Percentiles rank a stretch among this genome's conserved stretches.
Evolutionary conservation across 1,140 invertebrate species (phyloP).

Genomic region (Polypedilum pembai): DNA sequence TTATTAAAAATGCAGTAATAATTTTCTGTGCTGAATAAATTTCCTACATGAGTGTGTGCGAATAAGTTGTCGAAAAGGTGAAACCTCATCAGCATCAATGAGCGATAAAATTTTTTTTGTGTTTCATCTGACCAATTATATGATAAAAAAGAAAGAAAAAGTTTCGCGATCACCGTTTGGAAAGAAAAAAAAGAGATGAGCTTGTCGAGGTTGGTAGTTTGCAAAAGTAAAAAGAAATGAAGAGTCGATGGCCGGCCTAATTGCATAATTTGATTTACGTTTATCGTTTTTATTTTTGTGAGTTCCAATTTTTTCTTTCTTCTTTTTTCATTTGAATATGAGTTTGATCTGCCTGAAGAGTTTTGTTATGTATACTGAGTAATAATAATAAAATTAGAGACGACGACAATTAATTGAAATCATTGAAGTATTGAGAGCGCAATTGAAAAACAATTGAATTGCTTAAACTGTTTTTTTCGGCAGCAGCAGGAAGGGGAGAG

Average conservation of each 20-base stretch:
- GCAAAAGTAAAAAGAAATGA: neutral
- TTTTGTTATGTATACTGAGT: neutral
- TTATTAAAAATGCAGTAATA: constrained; percentile 19
- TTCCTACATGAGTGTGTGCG: neutral
- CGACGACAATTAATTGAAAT: constrained; percentile 17
- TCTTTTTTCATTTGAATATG: too few species aligned
- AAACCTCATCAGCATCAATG: constrained; percentile 23
- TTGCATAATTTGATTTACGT: constrained; percentile 25
- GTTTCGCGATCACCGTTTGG: constrained; percentile 14
- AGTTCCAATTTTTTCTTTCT: neutral
- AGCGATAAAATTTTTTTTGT: neutral
- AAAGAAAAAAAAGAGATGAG: neutral
- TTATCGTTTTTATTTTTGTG: constrained; percentile 5
- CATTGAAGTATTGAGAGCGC: neutral
- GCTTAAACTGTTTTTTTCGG: neutral
- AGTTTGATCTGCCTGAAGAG: neutral
- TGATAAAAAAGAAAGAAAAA: neutral
- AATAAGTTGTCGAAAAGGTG: neutral
- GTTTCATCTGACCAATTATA: neutral
- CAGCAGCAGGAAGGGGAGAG: too few species aligned
- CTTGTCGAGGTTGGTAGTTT: neutral
- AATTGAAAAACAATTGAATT: neutral
- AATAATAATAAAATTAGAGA: constrained; percentile 20
- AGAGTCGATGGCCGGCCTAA: constrained; percentile 9
- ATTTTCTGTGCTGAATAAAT: neutral